Evolutionary conservation across 2,113 vertebrate species (phyloP), one percentile per base, ranked within the genome.

Genomic region (Nicator chloris): DNA sequence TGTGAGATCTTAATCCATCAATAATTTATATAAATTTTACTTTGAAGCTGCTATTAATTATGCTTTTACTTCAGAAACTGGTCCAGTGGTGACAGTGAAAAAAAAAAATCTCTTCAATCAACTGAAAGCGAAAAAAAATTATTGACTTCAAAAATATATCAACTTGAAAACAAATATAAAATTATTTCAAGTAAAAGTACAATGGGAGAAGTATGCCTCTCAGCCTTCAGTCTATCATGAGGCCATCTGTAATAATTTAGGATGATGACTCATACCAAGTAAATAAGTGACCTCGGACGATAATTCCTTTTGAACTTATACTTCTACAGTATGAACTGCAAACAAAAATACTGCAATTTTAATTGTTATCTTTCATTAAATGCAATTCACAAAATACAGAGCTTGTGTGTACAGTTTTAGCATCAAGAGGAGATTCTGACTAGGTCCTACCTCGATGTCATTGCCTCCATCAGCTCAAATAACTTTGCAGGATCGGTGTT

Each of bases 31-130:
- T 31, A 44, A 63, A 54, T 54, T 56, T 30, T 88, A 18, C 13
- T 54, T 83, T 70, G 7, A 39, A 45, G 0, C 0, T 66, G 69
- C 13, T 12, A 21, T 35, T 59, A 6, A 53, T 54, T 45, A 28
- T 9, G 8, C 4, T 81, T 82, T 64, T 51, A 60, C 35, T 57
- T 64, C 6, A 44, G 4, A 63, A 76, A 79, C 6, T 31, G 5
- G 6, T 51, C 8, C 4, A n/a, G 11, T 27, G 8, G 7, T 64
- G 17, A n/a, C 1, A 6, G 27, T 7, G 70, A 7, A 35, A 5
- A 49, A 19, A 16, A 51, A 77, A 54, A 3, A 68, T 40, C 6
- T 60, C 2, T 64, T 71, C 27, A 10, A 26, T 57, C 57, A 61
- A 63, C 61, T 53, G 15, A 88, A 37, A 26, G 11, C 3, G 11